Conservation (phyloP, 2,888 invertebrate genomes). For the Cactoblastis cactorum region DNA sequence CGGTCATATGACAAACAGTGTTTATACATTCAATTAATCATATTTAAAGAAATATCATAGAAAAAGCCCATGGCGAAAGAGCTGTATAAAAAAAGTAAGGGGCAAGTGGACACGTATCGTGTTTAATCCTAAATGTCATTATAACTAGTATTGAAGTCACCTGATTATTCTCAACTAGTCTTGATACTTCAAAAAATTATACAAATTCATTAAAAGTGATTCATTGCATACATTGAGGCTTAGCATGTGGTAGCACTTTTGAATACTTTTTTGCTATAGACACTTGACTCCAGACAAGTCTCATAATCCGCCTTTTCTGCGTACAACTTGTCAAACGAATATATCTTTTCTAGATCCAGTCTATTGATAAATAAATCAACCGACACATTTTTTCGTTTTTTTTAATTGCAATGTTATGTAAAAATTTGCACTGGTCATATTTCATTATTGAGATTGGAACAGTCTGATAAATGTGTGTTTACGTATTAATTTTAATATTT, state of each 20-base stretch:
- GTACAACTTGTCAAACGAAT: slow-evolving; percentile 12
- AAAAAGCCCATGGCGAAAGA: no score
- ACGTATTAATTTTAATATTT: no score
- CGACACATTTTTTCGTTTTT: not conserved
- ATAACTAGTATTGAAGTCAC: no score
- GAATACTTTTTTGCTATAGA: slow-evolving; percentile 6
- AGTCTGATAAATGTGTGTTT: not conserved
- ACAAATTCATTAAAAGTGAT: not conserved
- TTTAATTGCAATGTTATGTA: not conserved
- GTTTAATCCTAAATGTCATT: no score
- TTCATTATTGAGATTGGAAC: not conserved
- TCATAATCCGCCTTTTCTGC: slow-evolving; percentile 21
- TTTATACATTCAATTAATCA: not conserved
- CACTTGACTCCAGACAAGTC: slow-evolving; percentile 2
- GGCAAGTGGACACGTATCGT: no score
- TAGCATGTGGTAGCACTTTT: not conserved
- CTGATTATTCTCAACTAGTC: no score
- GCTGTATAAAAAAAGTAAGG: no score
- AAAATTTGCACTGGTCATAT: not conserved
- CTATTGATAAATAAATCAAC: not conserved
- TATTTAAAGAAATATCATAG: not conserved
- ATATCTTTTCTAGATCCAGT: not conserved
- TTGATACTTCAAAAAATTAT: no score
- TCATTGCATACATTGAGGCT: not conserved
- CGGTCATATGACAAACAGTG: not conserved